Percentiles rank a stretch among this genome's conserved stretches.
phyloP scores from a whole-genome alignment of 1,140 invertebrate genomes.

The Drosophila pectinifera region DNA sequence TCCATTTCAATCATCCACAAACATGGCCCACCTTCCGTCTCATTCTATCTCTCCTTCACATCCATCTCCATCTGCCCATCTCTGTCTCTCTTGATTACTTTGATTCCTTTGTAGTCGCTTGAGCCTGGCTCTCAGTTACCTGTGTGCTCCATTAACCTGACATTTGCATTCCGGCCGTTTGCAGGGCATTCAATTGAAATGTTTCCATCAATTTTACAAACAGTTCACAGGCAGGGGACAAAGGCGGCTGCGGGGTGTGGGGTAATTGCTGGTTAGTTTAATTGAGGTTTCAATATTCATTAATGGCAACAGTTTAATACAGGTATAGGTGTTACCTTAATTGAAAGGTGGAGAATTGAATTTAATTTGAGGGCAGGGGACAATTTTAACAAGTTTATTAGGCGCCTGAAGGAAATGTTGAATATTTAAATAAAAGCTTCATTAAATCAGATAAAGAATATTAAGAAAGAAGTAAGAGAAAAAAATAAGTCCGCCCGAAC shows the following conservation, averaged over 20 bases:
- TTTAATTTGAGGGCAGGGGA: neutral
- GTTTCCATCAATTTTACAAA: constrained; percentile 52
- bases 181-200: constrained; percentile 67
- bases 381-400: constrained; percentile 1
- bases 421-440: neutral
- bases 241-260: constrained; percentile 12
- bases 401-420: neutral
- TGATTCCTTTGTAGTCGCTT: constrained; percentile 58
- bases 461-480: neutral
- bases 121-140: constrained; percentile 62
- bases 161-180: constrained; percentile 59
- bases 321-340: constrained; percentile 11
- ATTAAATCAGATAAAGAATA: neutral
- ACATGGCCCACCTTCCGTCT: constrained; percentile 9
- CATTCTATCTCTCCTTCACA: constrained; percentile 9
- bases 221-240: neutral
- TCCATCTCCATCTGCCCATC: constrained; percentile 14
- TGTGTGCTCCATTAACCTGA: constrained; percentile 77
- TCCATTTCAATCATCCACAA: constrained; percentile 57
- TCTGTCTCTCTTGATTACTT: constrained; percentile 32
- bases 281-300: constrained; percentile 34
- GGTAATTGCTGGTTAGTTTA: constrained; percentile 33
- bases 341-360: constrained; percentile 8
- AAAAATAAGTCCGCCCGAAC: constrained; percentile 87
- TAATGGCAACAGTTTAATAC: constrained; percentile 6